Evolutionary conservation across 2,797 vertebrate genomes (phyloP).

Genomic region (Leptatherina wallacei): DNA sequence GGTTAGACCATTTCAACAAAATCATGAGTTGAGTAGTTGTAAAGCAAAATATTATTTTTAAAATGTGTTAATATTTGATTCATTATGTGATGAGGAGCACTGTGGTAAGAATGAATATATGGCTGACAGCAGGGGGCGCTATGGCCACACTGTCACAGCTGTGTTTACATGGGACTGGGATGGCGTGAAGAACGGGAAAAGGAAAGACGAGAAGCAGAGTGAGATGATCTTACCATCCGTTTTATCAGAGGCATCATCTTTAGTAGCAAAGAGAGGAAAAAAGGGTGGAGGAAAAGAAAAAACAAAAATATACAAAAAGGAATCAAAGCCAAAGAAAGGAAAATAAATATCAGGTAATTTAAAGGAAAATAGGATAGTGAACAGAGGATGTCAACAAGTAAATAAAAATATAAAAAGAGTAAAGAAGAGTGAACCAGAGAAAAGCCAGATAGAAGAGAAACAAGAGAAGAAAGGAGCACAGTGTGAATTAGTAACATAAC

Average conservation of each 20-base stretch:
- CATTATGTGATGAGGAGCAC: constrained; percentile 29
- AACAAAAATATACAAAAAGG: constrained; percentile 34
- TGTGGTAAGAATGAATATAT: constrained; percentile 23
- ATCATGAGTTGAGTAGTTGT: constrained; percentile 16
- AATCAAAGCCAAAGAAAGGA: background rate
- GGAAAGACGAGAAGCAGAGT: constrained; percentile 59
- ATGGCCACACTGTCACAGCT: constrained; percentile 36
- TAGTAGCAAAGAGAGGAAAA: constrained; percentile 83
- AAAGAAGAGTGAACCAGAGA: constrained; percentile 19
- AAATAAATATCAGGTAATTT: constrained; percentile 4
- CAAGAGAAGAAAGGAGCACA: constrained; percentile 67
- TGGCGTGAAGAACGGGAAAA: constrained; percentile 43
- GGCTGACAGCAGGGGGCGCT: constrained; percentile 69
- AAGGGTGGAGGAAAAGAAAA: constrained; percentile 10
- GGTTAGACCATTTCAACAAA: constrained; percentile 8
- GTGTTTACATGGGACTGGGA: constrained; percentile 34
- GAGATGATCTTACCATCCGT: constrained; percentile 95
- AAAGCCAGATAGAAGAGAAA: constrained; percentile 37
- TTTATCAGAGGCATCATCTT: constrained; percentile 99
- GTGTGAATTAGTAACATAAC: constrained; percentile 67
- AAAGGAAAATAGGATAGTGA: constrained; percentile 18
- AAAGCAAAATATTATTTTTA: constrained; percentile 49
- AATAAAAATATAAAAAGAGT: constrained; percentile 72
- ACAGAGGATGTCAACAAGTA: constrained; percentile 19
- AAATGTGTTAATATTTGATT: constrained; percentile 33